Evolutionary conservation across 2,888 invertebrate species (phyloP).

Genomic region (Tryphoninae sp.): DNA sequence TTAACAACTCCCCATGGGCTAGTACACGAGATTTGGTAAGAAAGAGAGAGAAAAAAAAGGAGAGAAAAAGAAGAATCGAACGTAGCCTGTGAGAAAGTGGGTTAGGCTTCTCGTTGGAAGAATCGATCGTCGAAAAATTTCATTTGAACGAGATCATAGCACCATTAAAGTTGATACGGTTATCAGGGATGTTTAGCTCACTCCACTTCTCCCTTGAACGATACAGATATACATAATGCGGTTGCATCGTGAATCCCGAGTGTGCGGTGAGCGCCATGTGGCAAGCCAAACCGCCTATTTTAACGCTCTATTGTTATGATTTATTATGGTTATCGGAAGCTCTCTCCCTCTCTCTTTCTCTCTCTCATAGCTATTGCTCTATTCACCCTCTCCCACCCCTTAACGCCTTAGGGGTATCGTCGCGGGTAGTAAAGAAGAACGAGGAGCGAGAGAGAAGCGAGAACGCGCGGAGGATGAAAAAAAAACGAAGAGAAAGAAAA

Average conservation of each 20-base stretch:
- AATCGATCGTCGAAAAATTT: slow-evolving; percentile 58
- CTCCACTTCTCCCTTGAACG: slow-evolving; percentile 6
- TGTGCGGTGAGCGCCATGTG: slow-evolving; percentile 71
- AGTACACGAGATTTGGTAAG: not conserved
- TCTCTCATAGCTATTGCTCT: slow-evolving; percentile 61
- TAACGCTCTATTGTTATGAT: slow-evolving; percentile 76
- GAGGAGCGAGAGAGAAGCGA: slow-evolving; percentile 42
- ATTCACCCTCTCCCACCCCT: slow-evolving; percentile 65
- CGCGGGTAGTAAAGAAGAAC: slow-evolving; percentile 44
- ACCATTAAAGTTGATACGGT: slow-evolving; percentile 70
- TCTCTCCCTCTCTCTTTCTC: slow-evolving; percentile 66
- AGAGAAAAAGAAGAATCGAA: not conserved
- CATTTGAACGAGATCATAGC: slow-evolving; percentile 63
- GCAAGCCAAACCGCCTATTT: slow-evolving; percentile 76
- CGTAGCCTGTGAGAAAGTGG: slow-evolving; percentile 44
- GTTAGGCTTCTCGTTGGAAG: slow-evolving; percentile 21
- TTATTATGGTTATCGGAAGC: slow-evolving; percentile 74
- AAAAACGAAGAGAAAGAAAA: slow-evolving; percentile 62
- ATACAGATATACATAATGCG: slow-evolving; percentile 6
- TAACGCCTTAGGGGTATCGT: slow-evolving; percentile 72
- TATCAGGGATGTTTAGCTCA: slow-evolving; percentile 57
- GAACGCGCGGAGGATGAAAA: slow-evolving; percentile 42
- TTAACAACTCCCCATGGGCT: not conserved
- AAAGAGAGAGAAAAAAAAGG: not conserved
- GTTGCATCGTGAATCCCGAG: slow-evolving; percentile 26